Base-by-base conservation (phyloP, 1,140 invertebrate species). In the Portunus trituberculatus region DNA sequence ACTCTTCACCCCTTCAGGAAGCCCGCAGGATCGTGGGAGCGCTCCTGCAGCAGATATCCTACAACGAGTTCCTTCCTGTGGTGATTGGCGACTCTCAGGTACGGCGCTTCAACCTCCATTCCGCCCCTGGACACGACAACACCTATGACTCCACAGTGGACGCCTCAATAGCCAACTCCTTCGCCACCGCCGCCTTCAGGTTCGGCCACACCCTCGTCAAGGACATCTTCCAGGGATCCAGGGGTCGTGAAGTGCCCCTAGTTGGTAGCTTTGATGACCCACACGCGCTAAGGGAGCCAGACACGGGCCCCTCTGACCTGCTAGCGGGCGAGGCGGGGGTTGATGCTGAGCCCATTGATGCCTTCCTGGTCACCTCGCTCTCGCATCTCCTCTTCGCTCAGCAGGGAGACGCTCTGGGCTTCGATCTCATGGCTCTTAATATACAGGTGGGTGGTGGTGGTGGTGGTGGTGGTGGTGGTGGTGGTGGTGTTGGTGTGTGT, bases 401-500 rank as follows among this genome's bases (percentile, higher is more conserved):
- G 4, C 98, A 98, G 39, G 89, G 96, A 88, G 95, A 96, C 95
- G 96, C 96, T 20, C 90, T 96, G 14, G 98, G 98, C 0, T 97
- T 99, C 4, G 98, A 99, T 97, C 97, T 99, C 95, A 98, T 99
- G 0, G 98, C 98, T 0, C 97, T 99, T 88, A 99, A 99, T 96
- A 98, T 99, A 95, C 98, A 95, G 91, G 94, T 95, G 88, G n/a
- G 48, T 76, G 67, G 0, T 25, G 7, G 20, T 7, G 1, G 67
- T 8, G 16, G n/a, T n/a, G 67, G 14, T 6, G 48, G 48, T 25
- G 67, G 4, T 76, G 16, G 25, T 7, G 25, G 67, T 7, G 16
- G 67, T 25, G 67, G 16, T 7, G 67, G 25, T 76, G 67, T 0
- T 59, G 20, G 67, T 76, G 67, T 76, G 59, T 76, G 67, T 25